A percentile compares a stretch with the other conserved stretches of the same genome.
phyloP scores from a whole-genome alignment of 2,888 invertebrate species.

The Nymphalis urticae region DNA sequence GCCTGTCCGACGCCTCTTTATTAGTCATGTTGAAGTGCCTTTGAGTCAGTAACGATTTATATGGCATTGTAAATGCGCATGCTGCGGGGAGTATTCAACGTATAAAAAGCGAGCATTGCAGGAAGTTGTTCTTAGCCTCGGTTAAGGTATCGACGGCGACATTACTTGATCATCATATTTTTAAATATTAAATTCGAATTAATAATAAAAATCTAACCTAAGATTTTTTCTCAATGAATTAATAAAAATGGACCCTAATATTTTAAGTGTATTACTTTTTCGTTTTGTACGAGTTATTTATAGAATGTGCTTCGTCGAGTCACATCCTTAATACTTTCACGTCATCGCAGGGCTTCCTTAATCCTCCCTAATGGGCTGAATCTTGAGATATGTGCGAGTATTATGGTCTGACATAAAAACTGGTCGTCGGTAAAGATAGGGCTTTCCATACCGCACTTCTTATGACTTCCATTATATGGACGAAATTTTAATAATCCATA shows the following conservation, averaged over 20 bases:
- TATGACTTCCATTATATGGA: constrained; percentile 27
- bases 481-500: not conserved
- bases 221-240: not conserved
- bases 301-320: constrained; percentile 53
- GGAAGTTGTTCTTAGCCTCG: constrained; percentile 14
- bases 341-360: constrained; percentile 67
- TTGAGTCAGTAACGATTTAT: constrained; percentile 39
- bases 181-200: not conserved
- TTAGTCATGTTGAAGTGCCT: constrained; percentile 36
- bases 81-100: constrained; percentile 4
- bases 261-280: constrained; percentile 27
- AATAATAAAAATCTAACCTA: not conserved
- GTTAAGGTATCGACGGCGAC: constrained; percentile 3
- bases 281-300: constrained; percentile 35
- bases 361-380: constrained; percentile 69
- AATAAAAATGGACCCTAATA: constrained; percentile 4
- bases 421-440: constrained; percentile 44
- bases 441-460: constrained; percentile 24
- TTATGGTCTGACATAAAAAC: constrained; percentile 68
- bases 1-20: constrained; percentile 41
- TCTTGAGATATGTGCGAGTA: constrained; percentile 68
- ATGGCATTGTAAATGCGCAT: constrained; percentile 37
- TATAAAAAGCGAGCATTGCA: constrained; percentile 17
- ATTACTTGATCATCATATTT: not conserved
- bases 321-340: constrained; percentile 65